Conservation (phyloP, 2,888 invertebrate genomes). For the Sinohyriopsis cumingii region DNA sequence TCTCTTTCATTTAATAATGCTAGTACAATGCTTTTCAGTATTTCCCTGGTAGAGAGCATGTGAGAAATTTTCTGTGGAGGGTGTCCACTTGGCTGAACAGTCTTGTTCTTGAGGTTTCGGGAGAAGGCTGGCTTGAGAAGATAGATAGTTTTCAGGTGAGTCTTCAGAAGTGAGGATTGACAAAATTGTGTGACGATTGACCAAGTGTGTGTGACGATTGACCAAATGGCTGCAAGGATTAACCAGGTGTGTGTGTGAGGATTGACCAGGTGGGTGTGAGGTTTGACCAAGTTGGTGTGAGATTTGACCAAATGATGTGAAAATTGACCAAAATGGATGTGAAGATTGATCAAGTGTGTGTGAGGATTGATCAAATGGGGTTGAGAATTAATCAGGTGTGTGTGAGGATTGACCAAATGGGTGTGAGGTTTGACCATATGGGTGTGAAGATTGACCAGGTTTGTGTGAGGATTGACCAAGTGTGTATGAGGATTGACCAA, state of each 20-base stretch:
- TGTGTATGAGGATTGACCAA: neutral
- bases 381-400: too few species aligned
- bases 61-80: conserved; percentile 79
- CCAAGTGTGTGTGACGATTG: neutral
- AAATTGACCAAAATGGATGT: too few species aligned
- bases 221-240: too few species aligned
- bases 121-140: conserved; percentile 69
- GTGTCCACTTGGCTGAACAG: conserved; percentile 76
- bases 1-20: conserved; percentile 1
- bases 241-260: neutral
- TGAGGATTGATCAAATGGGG: too few species aligned
- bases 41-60: conserved; percentile 84
- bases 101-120: conserved; percentile 59
- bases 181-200: neutral
- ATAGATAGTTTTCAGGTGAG: conserved; percentile 68
- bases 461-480: neutral
- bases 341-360: too few species aligned
- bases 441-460: neutral
- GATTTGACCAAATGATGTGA: too few species aligned
- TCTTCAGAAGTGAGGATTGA: neutral
- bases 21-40: conserved; percentile 72
- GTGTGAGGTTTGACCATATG: conserved; percentile 38
- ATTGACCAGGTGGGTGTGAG: neutral
- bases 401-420: too few species aligned
- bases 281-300: too few species aligned